Evolutionary conservation across 2,797 vertebrate species (phyloP).

Genomic region (Erithacus rubecula): DNA sequence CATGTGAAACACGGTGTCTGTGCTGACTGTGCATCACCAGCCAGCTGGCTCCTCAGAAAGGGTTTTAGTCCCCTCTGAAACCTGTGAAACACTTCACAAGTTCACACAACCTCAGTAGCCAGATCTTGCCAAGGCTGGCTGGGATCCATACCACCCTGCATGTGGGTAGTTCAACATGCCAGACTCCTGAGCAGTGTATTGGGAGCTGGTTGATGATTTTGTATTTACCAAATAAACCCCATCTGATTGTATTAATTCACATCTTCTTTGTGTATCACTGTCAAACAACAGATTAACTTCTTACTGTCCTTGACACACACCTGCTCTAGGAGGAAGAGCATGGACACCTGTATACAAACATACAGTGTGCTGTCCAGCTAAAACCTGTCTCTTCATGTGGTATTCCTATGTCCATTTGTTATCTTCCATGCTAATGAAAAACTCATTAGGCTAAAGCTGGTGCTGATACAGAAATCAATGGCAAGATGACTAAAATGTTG

Average conservation of each 20-base stretch:
- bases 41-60: slow-evolving; percentile 28
- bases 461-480: neutral
- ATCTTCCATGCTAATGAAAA: neutral
- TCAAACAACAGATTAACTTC: neutral
- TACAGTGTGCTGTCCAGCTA: neutral
- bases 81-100: slow-evolving; percentile 47
- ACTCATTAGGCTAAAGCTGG: neutral
- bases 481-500: neutral
- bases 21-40: neutral
- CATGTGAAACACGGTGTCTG: neutral
- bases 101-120: slow-evolving; percentile 32
- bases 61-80: slow-evolving; percentile 24
- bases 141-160: neutral
- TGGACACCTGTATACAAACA: neutral
- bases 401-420: neutral
- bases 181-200: neutral
- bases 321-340: neutral
- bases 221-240: neutral
- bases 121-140: slow-evolving; percentile 33
- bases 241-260: neutral
- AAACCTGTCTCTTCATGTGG: neutral
- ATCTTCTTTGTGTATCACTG: neutral
- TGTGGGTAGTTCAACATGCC: neutral
- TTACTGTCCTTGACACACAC: neutral
- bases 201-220: neutral